Evolutionary conservation across 2,888 invertebrate species (phyloP).

Genomic region (Drosophila cognata): DNA sequence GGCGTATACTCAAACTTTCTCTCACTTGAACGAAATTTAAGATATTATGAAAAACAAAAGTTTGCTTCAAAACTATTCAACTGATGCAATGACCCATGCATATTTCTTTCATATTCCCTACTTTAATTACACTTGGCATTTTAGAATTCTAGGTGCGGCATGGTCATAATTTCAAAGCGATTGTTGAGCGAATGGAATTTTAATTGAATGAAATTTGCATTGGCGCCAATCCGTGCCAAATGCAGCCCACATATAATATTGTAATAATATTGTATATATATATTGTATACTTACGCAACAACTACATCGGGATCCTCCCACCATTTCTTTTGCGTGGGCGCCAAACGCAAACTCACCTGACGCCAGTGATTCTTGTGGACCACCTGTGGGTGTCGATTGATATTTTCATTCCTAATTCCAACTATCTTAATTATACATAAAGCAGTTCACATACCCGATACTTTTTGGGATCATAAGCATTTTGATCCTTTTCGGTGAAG

Average conservation of each 20-base stretch:
- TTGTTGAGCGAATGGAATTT: constrained; percentile 46
- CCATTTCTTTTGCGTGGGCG: constrained; percentile 80
- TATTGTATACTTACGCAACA: constrained; percentile 83
- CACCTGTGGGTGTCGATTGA: constrained; percentile 54
- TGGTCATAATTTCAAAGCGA: constrained; percentile 29
- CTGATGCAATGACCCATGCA: constrained; percentile 23
- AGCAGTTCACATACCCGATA: constrained; percentile 56
- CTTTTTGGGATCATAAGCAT: constrained; percentile 60
- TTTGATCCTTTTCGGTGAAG: constrained; percentile 69
- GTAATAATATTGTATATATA: constrained; percentile 1
- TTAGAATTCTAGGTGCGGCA: constrained; percentile 45
- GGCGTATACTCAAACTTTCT: background rate
- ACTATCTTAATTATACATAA: background rate
- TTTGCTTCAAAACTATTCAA: constrained; percentile 8
- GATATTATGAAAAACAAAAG: constrained; percentile 5
- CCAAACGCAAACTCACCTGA: constrained; percentile 76
- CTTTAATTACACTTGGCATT: background rate
- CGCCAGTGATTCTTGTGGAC: constrained; percentile 77
- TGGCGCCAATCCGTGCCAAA: constrained; percentile 47
- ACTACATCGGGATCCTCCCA: constrained; percentile 84
- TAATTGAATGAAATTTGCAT: constrained; percentile 57
- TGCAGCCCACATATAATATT: constrained; percentile 10
- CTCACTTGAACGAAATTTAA: background rate
- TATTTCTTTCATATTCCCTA: constrained; percentile 8
- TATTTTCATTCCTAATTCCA: background rate